Evolutionary conservation across 2,797 vertebrate species (phyloP).

Genomic region (Girardinus metallicus): DNA sequence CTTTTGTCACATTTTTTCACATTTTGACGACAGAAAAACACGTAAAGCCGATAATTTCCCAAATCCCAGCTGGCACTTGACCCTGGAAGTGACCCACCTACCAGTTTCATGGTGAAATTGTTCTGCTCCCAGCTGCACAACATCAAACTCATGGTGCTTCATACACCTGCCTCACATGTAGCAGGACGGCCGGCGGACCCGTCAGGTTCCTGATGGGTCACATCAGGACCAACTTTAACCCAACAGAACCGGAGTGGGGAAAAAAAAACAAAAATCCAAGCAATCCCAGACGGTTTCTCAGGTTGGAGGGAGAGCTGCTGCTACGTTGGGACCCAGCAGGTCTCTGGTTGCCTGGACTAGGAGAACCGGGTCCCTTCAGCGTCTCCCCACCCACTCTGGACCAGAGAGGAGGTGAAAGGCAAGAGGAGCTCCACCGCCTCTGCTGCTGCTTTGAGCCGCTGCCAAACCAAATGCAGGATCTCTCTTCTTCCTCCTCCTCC

Average conservation of each 20-base stretch:
- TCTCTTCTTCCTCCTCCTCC: conserved; percentile 33
- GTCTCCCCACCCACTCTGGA: conserved; percentile 69
- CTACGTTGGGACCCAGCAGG: conserved; percentile 51
- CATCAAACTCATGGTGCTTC: conserved; percentile 86
- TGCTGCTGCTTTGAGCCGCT: conserved; percentile 56
- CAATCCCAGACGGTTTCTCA: conserved; percentile 19
- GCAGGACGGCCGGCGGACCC: conserved; percentile 16
- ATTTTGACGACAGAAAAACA: background rate
- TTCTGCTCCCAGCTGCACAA: conserved; percentile 93
- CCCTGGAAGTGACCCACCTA: conserved; percentile 73
- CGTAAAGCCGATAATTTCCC: background rate
- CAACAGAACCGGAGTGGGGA: background rate
- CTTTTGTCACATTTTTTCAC: background rate
- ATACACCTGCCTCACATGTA: conserved; percentile 77
- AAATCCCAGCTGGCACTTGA: conserved; percentile 23
- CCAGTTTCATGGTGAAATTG: conserved; percentile 94
- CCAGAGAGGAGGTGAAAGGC: conserved; percentile 60
- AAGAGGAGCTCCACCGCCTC: conserved; percentile 56
- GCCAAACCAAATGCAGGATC: conserved; percentile 69
- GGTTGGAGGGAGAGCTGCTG: conserved; percentile 44
- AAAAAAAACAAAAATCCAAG: background rate
- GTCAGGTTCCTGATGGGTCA: conserved; percentile 19
- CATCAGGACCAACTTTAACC: conserved; percentile 25
- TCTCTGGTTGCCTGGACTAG: conserved; percentile 37
- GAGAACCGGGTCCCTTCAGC: conserved; percentile 41